Evolutionary conservation across 2,797 vertebrate genomes (phyloP).

Genomic region (Acipenser ruthenus): DNA sequence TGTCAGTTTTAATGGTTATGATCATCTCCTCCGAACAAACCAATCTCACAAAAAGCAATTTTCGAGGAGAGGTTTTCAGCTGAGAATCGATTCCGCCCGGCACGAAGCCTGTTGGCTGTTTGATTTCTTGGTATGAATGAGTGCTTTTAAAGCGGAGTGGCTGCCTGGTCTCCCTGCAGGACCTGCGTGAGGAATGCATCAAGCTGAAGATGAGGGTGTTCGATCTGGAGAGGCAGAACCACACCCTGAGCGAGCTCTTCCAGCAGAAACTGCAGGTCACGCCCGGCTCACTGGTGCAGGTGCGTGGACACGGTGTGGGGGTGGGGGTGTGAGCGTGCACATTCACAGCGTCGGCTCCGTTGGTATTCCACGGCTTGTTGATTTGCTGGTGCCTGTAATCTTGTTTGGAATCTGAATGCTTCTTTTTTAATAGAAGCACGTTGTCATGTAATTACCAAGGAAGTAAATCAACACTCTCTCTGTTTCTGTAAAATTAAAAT

Average conservation of each 20-base stretch:
- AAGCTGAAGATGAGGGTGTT: conserved; percentile 93
- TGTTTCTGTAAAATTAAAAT: conserved; percentile 21
- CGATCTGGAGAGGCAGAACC: conserved; percentile 90
- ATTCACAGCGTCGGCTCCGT: background rate
- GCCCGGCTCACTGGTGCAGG: conserved; percentile 76
- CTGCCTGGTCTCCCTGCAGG: conserved; percentile 43
- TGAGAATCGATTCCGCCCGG: too few relatives aligned
- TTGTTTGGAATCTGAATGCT: conserved; percentile 8
- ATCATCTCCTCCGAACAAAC: too few relatives aligned
- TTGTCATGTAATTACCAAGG: conserved; percentile 19
- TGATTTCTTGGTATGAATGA: background rate
- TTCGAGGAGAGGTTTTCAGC: too few relatives aligned
- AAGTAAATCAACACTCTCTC: conserved; percentile 19
- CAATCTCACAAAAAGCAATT: too few relatives aligned
- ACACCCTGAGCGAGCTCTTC: conserved; percentile 82
- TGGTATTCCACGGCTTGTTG: too few relatives aligned
- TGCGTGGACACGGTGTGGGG: conserved; percentile 28
- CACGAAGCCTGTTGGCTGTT: background rate
- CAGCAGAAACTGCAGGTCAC: conserved; percentile 88
- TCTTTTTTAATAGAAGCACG: conserved; percentile 21
- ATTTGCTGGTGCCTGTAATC: background rate
- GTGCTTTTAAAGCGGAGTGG: too few relatives aligned
- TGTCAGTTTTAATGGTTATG: too few relatives aligned
- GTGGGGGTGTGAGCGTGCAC: too few relatives aligned
- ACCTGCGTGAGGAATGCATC: conserved; percentile 91